Evolutionary conservation across 2,113 vertebrate genomes (phyloP), one percentile per base, ranked within the genome.

Genomic region (Tympanuchus pallidicinctus): DNA sequence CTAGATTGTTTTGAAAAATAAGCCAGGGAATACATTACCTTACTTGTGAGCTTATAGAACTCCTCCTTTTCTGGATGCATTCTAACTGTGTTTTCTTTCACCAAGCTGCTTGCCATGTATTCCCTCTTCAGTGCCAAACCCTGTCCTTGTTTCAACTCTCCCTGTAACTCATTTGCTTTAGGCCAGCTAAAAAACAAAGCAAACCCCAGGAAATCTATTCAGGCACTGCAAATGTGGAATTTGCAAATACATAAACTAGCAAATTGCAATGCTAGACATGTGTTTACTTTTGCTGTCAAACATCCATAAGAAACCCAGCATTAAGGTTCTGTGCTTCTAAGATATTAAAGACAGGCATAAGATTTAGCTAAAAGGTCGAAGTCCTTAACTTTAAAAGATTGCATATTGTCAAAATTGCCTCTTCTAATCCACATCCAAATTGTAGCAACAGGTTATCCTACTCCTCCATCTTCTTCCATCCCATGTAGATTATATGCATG

Each of bases 261-360:
- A 48, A 82, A 81, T 52, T 77, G 38, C 21, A 13, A 2, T 38
- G 43, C 57, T 45, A 59, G 69, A n/a, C 32, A 3, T 34, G 45
- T 71, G 86, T 93, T 96, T 95, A 47, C 21, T 78, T 92, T 64
- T 66, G n/a, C 70, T 94, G 80, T 84, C 83, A 75, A 81, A 72
- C 6, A 7, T 22, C 17, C 32, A 13, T 81, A 57, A 67, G 27
- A 81, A 90, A 61, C 30, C 19, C 25, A 57, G 1, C n/a, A 8
- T 86, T 89, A 65, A 91, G 32, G 22, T 80, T 56, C 54, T 80
- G 34, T 69, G 36, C 40, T 61, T 89, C 75, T 52, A 34, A 52
- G 56, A 47, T 57, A 32, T 59, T 64, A 16, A 81, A 86, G 69
- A 47, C 16, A 83, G 61, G 61, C 34, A 10, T 10, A 81, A 65